phyloP scores from a whole-genome alignment of 2,888 invertebrate genomes.

The Hetaerina titia region DNA sequence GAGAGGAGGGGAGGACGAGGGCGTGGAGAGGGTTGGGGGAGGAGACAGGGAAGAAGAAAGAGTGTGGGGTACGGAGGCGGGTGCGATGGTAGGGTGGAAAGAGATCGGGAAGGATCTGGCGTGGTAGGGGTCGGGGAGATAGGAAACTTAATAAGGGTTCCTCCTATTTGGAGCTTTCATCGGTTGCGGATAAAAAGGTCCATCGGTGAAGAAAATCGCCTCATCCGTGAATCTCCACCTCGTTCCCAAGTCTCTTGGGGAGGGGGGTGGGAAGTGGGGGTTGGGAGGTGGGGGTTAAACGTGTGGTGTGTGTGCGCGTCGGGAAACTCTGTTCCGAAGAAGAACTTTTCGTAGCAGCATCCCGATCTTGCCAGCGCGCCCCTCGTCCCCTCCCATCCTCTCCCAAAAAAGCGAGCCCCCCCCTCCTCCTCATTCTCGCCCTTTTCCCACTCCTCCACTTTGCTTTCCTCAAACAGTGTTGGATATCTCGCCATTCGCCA shows the following conservation, averaged over 20 bases:
- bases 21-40: background rate
- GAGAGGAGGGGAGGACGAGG: background rate
- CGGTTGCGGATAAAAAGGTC: constrained; percentile 24
- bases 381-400: background rate
- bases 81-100: background rate
- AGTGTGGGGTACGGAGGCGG: background rate
- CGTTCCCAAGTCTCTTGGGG: background rate
- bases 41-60: background rate
- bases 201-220: constrained; percentile 21
- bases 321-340: background rate
- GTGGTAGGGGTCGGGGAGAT: background rate
- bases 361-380: background rate
- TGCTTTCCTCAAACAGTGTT: background rate
- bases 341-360: background rate
- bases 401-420: background rate
- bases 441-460: background rate
- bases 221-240: constrained; percentile 27
- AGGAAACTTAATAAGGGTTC: constrained; percentile 32
- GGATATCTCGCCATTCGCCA: background rate
- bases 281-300: background rate
- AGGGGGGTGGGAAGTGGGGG: background rate
- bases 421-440: background rate
- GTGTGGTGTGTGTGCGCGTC: background rate
- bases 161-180: constrained; percentile 26
- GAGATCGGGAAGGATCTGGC: background rate